Evolutionary conservation across 2,797 vertebrate genomes (phyloP).

Genomic region (Poecilia wingei): DNA sequence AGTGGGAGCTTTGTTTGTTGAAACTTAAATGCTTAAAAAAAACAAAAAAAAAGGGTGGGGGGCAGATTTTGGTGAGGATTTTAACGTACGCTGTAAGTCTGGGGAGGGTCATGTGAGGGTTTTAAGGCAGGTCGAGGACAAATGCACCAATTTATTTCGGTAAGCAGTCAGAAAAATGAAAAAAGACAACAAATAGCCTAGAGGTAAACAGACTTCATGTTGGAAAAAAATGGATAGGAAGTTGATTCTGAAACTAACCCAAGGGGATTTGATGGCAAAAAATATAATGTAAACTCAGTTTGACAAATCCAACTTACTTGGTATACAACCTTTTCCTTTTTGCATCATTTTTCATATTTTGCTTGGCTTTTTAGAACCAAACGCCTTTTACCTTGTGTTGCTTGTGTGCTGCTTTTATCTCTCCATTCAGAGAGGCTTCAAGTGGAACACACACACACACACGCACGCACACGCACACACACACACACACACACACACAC

Average conservation of each 20-base stretch:
- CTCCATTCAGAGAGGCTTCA: slow-evolving; percentile 4
- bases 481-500: slow-evolving; percentile 2
- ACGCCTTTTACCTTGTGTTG: not conserved
- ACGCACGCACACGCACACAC: not conserved
- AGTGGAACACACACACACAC: not conserved
- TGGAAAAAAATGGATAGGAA: slow-evolving; percentile 7
- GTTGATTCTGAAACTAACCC: slow-evolving; percentile 32
- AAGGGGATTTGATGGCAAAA: slow-evolving; percentile 11
- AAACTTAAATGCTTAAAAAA: not conserved
- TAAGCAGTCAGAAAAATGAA: slow-evolving; percentile 21
- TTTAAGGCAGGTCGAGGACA: slow-evolving; percentile 6
- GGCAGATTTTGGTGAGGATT: not conserved
- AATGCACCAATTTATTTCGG: slow-evolving; percentile 25
- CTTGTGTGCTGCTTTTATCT: slow-evolving; percentile 8
- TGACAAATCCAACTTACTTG: slow-evolving; percentile 44
- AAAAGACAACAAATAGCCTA: slow-evolving; percentile 31
- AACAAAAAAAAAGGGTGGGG: too few species aligned
- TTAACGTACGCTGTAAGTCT: too few species aligned
- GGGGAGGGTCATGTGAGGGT: not conserved
- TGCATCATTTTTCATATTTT: slow-evolving; percentile 1
- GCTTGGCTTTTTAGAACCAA: slow-evolving; percentile 4
- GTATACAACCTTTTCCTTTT: slow-evolving; percentile 21
- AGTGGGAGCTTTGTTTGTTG: not conserved
- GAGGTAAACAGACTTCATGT: slow-evolving; percentile 10
- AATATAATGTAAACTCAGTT: not conserved